Evolutionary conservation across 2,888 invertebrate genomes (phyloP).

Genomic region (Sinhomidia bicolor): DNA sequence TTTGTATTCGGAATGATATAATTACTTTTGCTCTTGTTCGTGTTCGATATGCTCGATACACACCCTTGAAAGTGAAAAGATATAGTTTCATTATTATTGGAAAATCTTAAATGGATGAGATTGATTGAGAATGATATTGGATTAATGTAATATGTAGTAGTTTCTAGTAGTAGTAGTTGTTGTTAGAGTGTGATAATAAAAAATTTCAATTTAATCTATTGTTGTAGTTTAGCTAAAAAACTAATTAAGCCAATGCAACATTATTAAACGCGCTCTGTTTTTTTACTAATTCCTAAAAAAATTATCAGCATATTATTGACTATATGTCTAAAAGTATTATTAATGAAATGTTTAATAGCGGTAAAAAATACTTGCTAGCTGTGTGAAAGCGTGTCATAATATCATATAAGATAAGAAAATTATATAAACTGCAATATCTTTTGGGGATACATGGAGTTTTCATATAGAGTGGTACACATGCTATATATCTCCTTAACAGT

Average conservation of each 20-base stretch:
- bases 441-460: background rate
- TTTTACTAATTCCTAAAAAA: constrained; percentile 24
- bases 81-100: constrained; percentile 35
- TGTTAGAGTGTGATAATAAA: constrained; percentile 18
- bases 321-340: constrained; percentile 8
- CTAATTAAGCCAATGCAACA: constrained; percentile 6
- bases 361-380: constrained; percentile 3
- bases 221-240: constrained; percentile 13
- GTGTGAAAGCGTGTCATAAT: constrained; percentile 38
- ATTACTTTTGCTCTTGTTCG: constrained; percentile 56
- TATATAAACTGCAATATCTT: background rate
- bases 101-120: constrained; percentile 16
- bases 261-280: background rate
- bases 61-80: constrained; percentile 51
- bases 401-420: background rate
- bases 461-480: background rate
- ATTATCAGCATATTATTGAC: background rate
- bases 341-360: constrained; percentile 2
- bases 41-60: constrained; percentile 57
- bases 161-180: background rate
- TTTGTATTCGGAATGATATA: constrained; percentile 40
- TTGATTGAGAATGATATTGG: background rate
- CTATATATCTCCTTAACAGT: background rate
- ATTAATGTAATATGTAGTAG: constrained; percentile 2
- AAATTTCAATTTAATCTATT: constrained; percentile 10